Evolutionary conservation across 1,140 invertebrate genomes (phyloP).

Genomic region (Sycophaga agraensis): DNA sequence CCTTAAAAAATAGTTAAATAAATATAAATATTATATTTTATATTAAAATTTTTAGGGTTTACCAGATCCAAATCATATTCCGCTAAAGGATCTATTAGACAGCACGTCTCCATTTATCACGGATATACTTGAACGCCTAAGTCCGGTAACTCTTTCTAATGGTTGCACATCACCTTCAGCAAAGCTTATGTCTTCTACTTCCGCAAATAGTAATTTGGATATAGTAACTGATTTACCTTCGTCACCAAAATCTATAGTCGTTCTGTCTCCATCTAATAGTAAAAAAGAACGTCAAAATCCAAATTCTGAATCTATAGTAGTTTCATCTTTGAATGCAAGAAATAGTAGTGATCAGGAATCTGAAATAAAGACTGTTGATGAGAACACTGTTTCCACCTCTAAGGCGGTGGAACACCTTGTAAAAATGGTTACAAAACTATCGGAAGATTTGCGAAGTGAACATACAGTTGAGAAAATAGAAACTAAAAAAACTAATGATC

Average conservation of each 20-base stretch:
- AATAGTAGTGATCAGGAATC: not conserved
- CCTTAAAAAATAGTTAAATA: no score
- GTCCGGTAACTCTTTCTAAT: conserved; percentile 33
- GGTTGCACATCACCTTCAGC: conserved; percentile 11
- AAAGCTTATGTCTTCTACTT: not conserved
- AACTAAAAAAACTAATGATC: not conserved
- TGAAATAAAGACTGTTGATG: conserved; percentile 3
- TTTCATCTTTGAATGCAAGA: not conserved
- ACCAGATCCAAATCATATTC: conserved; percentile 39
- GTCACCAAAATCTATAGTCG: no score
- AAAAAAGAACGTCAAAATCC: not conserved
- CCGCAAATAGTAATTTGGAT: not conserved
- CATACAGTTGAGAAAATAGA: conserved; percentile 5
- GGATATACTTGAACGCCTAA: conserved; percentile 38
- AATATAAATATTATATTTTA: no score
- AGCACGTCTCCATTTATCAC: conserved; percentile 41
- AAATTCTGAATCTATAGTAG: not conserved
- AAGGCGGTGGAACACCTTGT: conserved; percentile 36
- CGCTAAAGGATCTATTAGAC: conserved; percentile 45
- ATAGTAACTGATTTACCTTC: not conserved
- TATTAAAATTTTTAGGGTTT: conserved; percentile 28
- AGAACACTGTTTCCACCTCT: conserved; percentile 13
- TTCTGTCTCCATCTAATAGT: not conserved
- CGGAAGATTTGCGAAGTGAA: conserved; percentile 32
- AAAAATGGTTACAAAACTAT: conserved; percentile 38